Evolutionary conservation across 2,797 vertebrate species (phyloP), one percentile per base, ranked within the genome.

Genomic region (Mormyrus proboscirostris): DNA sequence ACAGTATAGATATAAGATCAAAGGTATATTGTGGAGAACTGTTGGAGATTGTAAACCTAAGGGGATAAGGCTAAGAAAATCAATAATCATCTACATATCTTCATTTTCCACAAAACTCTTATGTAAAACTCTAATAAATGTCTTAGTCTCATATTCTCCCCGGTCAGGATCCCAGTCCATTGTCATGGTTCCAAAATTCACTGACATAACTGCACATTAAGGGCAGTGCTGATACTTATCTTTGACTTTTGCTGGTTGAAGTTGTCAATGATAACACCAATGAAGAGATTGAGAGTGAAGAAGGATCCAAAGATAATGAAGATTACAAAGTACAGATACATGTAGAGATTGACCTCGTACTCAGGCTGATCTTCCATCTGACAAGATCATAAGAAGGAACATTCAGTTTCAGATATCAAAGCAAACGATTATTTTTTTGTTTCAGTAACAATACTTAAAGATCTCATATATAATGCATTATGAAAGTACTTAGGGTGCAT

Each of bases 191-290:
- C 33, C 38, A 79, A 79, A 47, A 44, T 79, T 44, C 38, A 47
- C 16, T n/a, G 14, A 44, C 33, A 44, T 41, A 79, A 79, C n/a
- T 19, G 73, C 38, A 79, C 33, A 41, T 79, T 79, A 41, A 44
- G 6, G 73, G 73, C 73, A n/a, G 38, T n/a, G 38, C 16, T n/a
- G 38, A 79, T 92, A 97, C 98, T 96, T 96, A 99, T 99, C 98
- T 99, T 99, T 91, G 98, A 95, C 94, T 99, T 99, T 93, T 99
- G 98, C 92, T 98, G 98, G 93, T 99, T 99, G 94, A 99, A 99
- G 94, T 99, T 98, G 92, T 99, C 98, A 0, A 99, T 99, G 93
- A 99, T 99, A 93, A 99, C 98, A 0, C 98, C 98, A 0, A 99
- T 98, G 92, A 99, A 99, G 89, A 99, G 97, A 92, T 99, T 99